Conservation (phyloP, 2,888 invertebrate species). For the Actias luna region DNA sequence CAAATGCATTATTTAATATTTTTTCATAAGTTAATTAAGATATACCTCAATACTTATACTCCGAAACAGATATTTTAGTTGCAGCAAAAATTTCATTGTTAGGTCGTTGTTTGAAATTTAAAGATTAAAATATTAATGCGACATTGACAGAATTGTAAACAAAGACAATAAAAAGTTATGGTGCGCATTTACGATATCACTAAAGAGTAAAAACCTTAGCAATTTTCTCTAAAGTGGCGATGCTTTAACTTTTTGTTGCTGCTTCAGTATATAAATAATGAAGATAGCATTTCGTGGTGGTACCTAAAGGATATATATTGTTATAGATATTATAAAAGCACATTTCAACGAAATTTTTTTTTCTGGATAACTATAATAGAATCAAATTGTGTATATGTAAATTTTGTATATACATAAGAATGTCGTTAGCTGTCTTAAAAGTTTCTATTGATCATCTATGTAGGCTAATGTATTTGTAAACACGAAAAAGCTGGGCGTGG, state of each 20-base stretch:
- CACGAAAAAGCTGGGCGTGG: slow-evolving; percentile 1
- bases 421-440: background rate
- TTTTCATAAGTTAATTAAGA: too few species aligned
- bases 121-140: too few species aligned
- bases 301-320: background rate
- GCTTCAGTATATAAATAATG: background rate
- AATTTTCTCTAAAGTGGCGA: background rate
- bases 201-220: background rate
- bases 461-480: slow-evolving; percentile 10
- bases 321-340: background rate
- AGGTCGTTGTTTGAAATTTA: too few species aligned
- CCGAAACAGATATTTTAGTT: too few species aligned
- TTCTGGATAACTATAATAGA: background rate
- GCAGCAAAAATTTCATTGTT: too few species aligned
- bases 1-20: too few species aligned
- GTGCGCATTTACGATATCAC: too few species aligned
- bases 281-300: background rate
- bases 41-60: too few species aligned
- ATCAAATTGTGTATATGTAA: too few species aligned
- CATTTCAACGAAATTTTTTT: background rate
- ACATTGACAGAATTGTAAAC: too few species aligned
- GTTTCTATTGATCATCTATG: background rate
- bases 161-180: too few species aligned
- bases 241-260: background rate
- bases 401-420: background rate